A percentile compares a stretch with the other conserved stretches of the same genome.
Conservation (phyloP, 1,140 invertebrate genomes). For the Cotesia glomerata region DNA sequence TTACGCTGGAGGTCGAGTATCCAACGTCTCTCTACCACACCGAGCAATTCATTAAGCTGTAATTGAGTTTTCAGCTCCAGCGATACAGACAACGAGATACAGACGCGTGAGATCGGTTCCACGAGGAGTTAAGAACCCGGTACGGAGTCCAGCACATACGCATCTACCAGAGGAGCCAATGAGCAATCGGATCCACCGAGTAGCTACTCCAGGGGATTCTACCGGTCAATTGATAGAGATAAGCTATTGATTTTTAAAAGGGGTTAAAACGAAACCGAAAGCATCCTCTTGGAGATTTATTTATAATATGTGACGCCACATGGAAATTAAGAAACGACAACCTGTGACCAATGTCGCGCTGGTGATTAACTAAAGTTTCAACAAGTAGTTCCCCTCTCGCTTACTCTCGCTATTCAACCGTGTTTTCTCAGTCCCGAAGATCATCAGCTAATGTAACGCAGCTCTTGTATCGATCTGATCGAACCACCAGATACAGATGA, state of each 20-base stretch:
- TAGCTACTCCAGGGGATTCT: neutral
- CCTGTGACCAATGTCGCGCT: slow-evolving; percentile 40
- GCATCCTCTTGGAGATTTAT: neutral
- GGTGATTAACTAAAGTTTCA: slow-evolving; percentile 43
- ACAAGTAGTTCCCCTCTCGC: slow-evolving; percentile 28
- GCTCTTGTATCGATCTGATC: slow-evolving; percentile 16
- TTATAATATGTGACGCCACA: neutral
- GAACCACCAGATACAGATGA: slow-evolving; percentile 8
- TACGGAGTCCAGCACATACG: no score
- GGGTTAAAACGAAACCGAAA: neutral
- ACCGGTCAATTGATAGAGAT: neutral
- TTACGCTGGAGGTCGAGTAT: slow-evolving; percentile 10
- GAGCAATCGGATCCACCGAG: no score
- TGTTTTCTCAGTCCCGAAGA: neutral
- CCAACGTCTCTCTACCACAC: slow-evolving; percentile 6
- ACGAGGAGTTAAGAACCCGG: no score
- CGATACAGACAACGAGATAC: slow-evolving; percentile 35
- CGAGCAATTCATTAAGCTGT: slow-evolving; percentile 41
- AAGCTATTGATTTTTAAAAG: slow-evolving; percentile 9
- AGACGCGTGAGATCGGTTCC: slow-evolving; percentile 6
- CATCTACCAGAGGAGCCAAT: no score
- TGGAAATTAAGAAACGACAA: slow-evolving; percentile 21
- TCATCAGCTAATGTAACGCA: slow-evolving; percentile 2
- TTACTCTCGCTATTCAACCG: neutral
- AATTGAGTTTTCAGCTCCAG: slow-evolving; percentile 42